phyloP scores from a whole-genome alignment of 2,797 vertebrate species.

The Myripristis murdjan region DNA sequence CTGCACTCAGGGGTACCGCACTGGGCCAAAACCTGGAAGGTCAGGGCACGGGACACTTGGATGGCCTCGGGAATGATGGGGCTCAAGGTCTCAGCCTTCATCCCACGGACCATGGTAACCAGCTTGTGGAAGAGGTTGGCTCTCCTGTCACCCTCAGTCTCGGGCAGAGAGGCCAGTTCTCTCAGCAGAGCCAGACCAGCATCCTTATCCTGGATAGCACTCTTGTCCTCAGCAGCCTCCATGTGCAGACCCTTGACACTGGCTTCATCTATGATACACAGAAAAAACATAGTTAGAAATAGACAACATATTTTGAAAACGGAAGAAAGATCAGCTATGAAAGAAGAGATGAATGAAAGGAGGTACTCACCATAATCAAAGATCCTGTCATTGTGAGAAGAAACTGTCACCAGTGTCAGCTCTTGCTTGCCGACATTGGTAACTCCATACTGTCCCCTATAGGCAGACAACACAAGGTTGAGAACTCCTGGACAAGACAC shows the following conservation, averaged over 20 bases:
- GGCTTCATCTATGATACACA: slow-evolving; percentile 75
- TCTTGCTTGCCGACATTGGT: slow-evolving; percentile 90
- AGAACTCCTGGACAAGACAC: not conserved
- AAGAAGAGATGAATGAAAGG: not conserved
- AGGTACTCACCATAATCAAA: slow-evolving; percentile 87
- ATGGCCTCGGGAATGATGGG: slow-evolving; percentile 87
- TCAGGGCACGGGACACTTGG: slow-evolving; percentile 84
- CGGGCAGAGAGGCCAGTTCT: slow-evolving; percentile 86
- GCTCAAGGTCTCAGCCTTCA: slow-evolving; percentile 85
- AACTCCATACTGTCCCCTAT: slow-evolving; percentile 88
- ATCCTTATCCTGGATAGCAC: slow-evolving; percentile 82
- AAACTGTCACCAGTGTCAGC: slow-evolving; percentile 87
- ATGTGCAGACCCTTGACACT: slow-evolving; percentile 86
- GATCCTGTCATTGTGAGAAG: slow-evolving; percentile 89
- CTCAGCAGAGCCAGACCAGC: slow-evolving; percentile 85
- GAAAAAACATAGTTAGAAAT: slow-evolving; percentile 16
- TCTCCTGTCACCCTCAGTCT: slow-evolving; percentile 87
- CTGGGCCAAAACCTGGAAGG: slow-evolving; percentile 92
- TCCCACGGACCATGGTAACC: slow-evolving; percentile 88
- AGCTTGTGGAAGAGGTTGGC: slow-evolving; percentile 90
- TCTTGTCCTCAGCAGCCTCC: slow-evolving; percentile 85
- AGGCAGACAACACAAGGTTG: slow-evolving; percentile 14
- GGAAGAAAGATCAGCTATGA: not conserved
- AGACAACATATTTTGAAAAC: not conserved
- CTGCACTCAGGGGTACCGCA: slow-evolving; percentile 95